A percentile compares a stretch with the other conserved stretches of the same genome.
Evolutionary conservation across 2,113 vertebrate species (phyloP).

Genomic region (Macrotis lagotis): DNA sequence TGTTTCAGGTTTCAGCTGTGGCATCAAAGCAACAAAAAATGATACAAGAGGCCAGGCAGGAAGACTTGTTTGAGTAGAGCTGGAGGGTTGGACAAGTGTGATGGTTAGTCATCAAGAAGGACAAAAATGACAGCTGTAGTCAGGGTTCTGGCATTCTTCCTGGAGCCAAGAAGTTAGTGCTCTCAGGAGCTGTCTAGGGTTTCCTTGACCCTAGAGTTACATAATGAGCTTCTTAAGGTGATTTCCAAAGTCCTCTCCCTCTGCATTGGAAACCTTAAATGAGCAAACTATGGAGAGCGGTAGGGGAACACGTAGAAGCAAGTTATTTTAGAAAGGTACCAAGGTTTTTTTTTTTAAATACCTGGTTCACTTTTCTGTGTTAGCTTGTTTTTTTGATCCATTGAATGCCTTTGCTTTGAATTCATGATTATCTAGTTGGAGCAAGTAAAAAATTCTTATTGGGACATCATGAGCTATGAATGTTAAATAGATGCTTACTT

Average conservation of each 20-base stretch:
- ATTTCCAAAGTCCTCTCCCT: background rate
- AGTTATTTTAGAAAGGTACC: background rate
- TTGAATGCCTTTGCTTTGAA: background rate
- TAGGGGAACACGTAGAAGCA: background rate
- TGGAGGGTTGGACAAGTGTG: background rate
- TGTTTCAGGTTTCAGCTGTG: conserved; percentile 28
- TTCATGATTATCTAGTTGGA: background rate
- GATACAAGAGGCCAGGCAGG: conserved; percentile 19
- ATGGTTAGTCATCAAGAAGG: background rate
- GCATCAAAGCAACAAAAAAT: conserved; percentile 41
- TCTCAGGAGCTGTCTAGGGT: background rate
- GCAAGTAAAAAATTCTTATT: background rate
- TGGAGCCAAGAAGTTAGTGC: background rate
- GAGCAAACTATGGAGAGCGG: background rate
- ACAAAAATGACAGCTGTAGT: background rate
- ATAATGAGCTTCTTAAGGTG: background rate
- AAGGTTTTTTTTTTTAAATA: background rate
- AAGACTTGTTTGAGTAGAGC: background rate
- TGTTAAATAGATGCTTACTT: background rate
- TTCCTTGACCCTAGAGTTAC: background rate
- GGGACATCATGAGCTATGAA: background rate
- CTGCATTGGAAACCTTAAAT: background rate
- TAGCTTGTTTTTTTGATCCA: background rate
- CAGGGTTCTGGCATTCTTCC: background rate
- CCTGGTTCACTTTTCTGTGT: background rate